Evolutionary conservation across 2,888 invertebrate genomes (phyloP).

Genomic region (Amphipoea lucens): DNA sequence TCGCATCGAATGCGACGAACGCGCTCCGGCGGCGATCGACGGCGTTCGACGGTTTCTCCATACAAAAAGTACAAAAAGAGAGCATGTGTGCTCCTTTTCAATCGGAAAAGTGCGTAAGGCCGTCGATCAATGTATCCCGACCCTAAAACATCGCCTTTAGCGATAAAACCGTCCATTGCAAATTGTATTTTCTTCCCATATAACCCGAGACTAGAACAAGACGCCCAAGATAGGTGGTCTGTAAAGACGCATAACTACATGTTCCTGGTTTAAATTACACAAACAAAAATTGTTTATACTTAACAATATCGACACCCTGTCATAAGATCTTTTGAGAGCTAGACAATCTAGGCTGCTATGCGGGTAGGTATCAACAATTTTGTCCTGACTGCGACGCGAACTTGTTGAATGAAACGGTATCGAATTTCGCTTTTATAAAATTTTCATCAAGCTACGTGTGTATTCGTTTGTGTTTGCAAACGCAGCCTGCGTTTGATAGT

Average conservation of each 20-base stretch:
- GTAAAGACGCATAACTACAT: background rate
- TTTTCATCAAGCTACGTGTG: background rate
- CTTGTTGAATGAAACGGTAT: slow-evolving; percentile 1
- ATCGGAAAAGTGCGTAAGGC: too few species aligned
- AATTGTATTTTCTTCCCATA: background rate
- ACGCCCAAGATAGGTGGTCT: background rate
- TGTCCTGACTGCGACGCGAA: background rate
- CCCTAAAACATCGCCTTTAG: too few species aligned
- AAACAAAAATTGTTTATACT: background rate
- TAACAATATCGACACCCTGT: background rate
- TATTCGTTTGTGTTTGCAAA: background rate
- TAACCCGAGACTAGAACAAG: background rate
- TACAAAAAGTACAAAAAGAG: too few species aligned
- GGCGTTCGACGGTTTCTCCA: too few species aligned
- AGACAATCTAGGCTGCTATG: background rate
- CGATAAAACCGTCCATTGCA: too few species aligned
- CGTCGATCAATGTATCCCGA: too few species aligned
- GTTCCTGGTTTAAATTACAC: background rate
- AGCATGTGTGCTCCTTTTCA: too few species aligned
- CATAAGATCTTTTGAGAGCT: background rate
- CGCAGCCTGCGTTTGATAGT: background rate
- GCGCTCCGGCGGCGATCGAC: too few species aligned
- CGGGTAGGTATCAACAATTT: background rate
- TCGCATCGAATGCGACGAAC: too few species aligned
- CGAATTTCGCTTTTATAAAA: slow-evolving; percentile 9